Evolutionary conservation across 2,797 vertebrate species (phyloP).

Genomic region (Ictinia mississippiensis): DNA sequence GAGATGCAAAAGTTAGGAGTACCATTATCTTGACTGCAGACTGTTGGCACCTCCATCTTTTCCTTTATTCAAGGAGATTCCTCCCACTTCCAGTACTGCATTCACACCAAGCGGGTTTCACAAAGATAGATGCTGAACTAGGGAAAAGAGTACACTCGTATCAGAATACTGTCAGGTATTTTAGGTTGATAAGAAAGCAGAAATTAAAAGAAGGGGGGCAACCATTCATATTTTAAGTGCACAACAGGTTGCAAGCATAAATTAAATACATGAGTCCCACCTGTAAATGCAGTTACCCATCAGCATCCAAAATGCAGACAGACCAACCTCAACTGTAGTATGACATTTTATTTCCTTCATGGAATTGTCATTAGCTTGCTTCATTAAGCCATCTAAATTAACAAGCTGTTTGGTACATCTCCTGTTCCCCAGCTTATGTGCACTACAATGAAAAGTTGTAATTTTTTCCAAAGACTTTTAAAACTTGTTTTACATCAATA

Average conservation of each 20-base stretch:
- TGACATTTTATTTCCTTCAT: background rate
- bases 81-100: slow-evolving; percentile 51
- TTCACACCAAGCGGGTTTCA: slow-evolving; percentile 7
- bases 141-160: background rate
- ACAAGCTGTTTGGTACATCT: background rate
- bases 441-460: background rate
- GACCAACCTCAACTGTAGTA: background rate
- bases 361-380: background rate
- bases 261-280: background rate
- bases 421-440: background rate
- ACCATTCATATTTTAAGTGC: background rate
- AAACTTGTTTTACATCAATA: background rate
- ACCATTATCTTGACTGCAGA: slow-evolving; percentile 70
- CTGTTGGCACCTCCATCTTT: slow-evolving; percentile 48
- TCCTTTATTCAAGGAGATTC: slow-evolving; percentile 43
- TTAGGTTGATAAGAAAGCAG: background rate
- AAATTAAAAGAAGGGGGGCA: background rate
- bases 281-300: background rate
- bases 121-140: background rate
- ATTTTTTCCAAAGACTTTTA: background rate
- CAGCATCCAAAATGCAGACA: background rate
- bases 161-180: background rate
- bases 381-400: background rate
- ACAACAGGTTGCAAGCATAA: background rate
- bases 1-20: background rate